Conservation (phyloP, 1,140 invertebrate genomes). For the Atta colombica region DNA sequence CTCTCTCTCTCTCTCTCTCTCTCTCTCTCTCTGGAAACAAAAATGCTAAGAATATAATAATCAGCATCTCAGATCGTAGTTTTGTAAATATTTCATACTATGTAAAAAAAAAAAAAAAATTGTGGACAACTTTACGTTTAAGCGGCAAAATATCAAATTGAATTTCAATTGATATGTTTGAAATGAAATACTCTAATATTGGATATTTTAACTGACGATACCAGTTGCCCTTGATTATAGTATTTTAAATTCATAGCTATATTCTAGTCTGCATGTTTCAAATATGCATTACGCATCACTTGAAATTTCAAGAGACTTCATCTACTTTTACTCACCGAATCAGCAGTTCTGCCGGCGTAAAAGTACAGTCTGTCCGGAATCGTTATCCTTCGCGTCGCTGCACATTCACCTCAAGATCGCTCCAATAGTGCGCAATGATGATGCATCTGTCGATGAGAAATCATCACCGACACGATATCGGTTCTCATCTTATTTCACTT, state of each 20-base stretch:
- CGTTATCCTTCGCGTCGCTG: constrained; percentile 64
- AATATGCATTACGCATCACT: background rate
- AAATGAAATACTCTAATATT: background rate
- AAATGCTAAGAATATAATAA: background rate
- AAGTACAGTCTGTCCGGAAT: constrained; percentile 21
- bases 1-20: background rate
- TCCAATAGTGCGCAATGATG: constrained; percentile 9
- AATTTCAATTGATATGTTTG: background rate
- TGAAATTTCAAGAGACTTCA: background rate
- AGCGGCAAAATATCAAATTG: background rate
- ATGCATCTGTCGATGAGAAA: background rate
- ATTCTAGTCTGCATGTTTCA: background rate
- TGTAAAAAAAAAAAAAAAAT: background rate
- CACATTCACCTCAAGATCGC: constrained; percentile 70
- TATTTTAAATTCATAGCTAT: background rate
- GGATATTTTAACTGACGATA: background rate
- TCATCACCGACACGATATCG: constrained; percentile 39
- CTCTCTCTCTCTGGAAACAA: background rate
- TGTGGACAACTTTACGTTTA: background rate
- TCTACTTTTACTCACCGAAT: constrained; percentile 62
- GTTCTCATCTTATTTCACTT: constrained; percentile 39
- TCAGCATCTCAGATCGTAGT: background rate
- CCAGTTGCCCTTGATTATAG: background rate
- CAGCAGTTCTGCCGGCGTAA: background rate
- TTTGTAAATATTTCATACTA: background rate